Base-by-base conservation (phyloP, 1,140 invertebrate genomes). In the Drosophila elegans region DNA sequence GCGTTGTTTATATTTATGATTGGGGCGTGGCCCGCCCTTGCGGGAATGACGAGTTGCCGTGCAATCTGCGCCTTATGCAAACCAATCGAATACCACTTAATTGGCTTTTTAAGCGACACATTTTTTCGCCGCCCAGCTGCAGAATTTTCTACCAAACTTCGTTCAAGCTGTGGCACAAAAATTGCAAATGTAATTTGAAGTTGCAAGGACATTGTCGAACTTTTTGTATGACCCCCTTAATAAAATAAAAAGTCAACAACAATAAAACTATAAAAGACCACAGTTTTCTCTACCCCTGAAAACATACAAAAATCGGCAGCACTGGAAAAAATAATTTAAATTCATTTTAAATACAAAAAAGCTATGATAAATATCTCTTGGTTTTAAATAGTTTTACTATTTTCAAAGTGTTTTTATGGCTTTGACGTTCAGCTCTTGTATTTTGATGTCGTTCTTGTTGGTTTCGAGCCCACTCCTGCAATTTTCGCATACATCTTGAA, bases 41-140 rank as follows among this genome's bases (percentile, higher is more conserved):
- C 21, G 10, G 29, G 51, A 38, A 55, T 71, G 42, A 41, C n/a
- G 38, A 38, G 49, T 54, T 52, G 53, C 39, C 13, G 49, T 48
- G 52, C 63, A 71, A 66, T 71, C 69, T 75, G 54, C 55, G 36
- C 55, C 41, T 27, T 69, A 54, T 39, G 66, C 66, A 63, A 77
- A 46, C 51, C 79, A 88, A 86, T 86, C 83, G 83, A 86, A 79
- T 73, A 66, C 59, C 71, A 88, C 68, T 76, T 86, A 88, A 88
- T 88, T 79, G 79, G 75, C 72, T 72, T 82, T 61, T 66, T 63
- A 67, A 69, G 78, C 48, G 56, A 45, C 42, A 67, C 67, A 53
- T 45, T 84, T 76, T 72, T 72, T 84, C 51, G 53, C 61, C 79
- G 39, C 72, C 44, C 62, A 76, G 48, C 34, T 12, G 13, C 38